These are phyloP conservation scores for Chaetogeoica ovagalla DNA, from an alignment of 2,888 invertebrate species.

Conservation along the genomic window DNA sequence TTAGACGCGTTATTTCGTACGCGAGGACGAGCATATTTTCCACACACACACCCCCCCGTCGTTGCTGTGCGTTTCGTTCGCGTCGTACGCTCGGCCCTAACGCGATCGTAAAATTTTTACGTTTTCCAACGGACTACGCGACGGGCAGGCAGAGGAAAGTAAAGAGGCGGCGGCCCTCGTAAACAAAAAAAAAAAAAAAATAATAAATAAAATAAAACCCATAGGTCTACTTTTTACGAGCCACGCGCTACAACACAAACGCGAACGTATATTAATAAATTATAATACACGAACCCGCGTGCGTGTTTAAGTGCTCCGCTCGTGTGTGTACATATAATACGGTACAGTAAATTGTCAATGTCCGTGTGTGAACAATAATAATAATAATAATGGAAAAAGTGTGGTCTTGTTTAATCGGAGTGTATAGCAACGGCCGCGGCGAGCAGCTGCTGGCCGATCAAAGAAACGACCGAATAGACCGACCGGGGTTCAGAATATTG, in stretches of 20 bases:
- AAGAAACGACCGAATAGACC: constrained; percentile 11
- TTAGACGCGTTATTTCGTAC: constrained; percentile 7
- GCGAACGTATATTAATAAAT: no score
- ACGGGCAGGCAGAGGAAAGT: not conserved
- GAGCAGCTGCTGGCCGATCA: constrained; percentile 28
- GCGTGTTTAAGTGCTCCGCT: not conserved
- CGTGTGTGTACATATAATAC: not conserved
- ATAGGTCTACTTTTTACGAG: constrained; percentile 35
- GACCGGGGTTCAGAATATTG: no score
- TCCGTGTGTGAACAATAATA: constrained; percentile 20
- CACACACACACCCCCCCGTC: not conserved
- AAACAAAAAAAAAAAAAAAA: constrained; percentile 23
- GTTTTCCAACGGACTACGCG: not conserved
- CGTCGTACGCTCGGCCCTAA: constrained; percentile 7
- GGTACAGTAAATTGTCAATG: constrained; percentile 33
- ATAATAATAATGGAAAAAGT: constrained; percentile 9
- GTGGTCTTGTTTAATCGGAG: constrained; percentile 46
- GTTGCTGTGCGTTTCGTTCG: constrained; percentile 8
- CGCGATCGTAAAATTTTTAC: constrained; percentile 25
- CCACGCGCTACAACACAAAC: not conserved
- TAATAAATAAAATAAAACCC: not conserved
- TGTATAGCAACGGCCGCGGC: not conserved
- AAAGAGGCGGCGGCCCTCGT: not conserved
- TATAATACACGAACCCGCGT: not conserved
- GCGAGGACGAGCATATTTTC: no score